Conservation (phyloP, 2,888 invertebrate species). For the Drosophila limbata region DNA sequence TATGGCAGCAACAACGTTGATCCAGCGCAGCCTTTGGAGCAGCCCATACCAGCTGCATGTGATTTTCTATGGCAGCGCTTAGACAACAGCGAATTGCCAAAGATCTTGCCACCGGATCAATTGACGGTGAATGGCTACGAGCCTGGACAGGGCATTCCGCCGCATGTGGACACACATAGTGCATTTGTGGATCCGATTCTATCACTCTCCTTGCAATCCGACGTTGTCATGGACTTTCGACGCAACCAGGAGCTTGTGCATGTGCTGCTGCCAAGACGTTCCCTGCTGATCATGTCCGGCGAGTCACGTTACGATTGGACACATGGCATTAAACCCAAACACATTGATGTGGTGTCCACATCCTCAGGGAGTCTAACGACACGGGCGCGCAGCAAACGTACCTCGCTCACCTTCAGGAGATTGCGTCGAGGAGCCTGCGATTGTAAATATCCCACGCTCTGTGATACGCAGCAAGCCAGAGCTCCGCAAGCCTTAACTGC, state of each 20-base stretch:
- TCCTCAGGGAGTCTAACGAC: slow-evolving; percentile 86
- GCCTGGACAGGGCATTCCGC: slow-evolving; percentile 97
- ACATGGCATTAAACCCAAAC: slow-evolving; percentile 94
- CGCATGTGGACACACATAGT: slow-evolving; percentile 97
- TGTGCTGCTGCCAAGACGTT: slow-evolving; percentile 89
- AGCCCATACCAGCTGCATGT: slow-evolving; percentile 90
- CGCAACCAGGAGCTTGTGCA: slow-evolving; percentile 88
- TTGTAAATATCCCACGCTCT: slow-evolving; percentile 88
- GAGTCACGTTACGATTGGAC: slow-evolving; percentile 94
- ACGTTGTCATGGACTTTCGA: slow-evolving; percentile 95
- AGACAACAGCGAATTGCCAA: slow-evolving; percentile 78
- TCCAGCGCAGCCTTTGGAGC: slow-evolving; percentile 88
- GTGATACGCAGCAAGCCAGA: slow-evolving; percentile 87
- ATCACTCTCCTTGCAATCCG: slow-evolving; percentile 92
- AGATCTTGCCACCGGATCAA: slow-evolving; percentile 89
- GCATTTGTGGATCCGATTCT: slow-evolving; percentile 95
- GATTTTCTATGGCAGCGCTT: slow-evolving; percentile 87
- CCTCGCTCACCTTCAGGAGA: slow-evolving; percentile 94
- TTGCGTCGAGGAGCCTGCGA: slow-evolving; percentile 87
- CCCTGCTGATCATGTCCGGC: slow-evolving; percentile 92
- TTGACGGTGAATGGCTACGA: slow-evolving; percentile 93
- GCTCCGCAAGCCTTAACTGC: slow-evolving; percentile 38
- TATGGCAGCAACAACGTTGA: slow-evolving; percentile 95
- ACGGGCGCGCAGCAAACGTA: slow-evolving; percentile 87
- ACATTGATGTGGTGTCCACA: slow-evolving; percentile 90